Conservation (phyloP, 2,888 invertebrate species). For the Steinernema carpocapsae region DNA sequence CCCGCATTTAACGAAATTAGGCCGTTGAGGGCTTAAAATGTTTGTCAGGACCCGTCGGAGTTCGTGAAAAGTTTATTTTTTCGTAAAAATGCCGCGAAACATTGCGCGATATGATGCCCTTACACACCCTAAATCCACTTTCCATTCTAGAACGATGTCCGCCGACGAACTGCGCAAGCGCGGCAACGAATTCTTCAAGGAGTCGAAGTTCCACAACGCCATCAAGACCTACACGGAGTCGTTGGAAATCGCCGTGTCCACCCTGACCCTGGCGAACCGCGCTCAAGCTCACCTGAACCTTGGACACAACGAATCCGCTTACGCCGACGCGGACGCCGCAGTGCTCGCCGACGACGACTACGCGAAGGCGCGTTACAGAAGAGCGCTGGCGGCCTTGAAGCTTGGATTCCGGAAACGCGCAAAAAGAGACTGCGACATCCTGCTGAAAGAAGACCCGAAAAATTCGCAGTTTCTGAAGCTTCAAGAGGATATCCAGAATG, state of each 20-base stretch:
- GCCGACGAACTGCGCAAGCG: constrained; percentile 17
- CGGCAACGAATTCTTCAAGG: constrained; percentile 25
- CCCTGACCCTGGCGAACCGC: constrained; percentile 25
- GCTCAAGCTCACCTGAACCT: constrained; percentile 35
- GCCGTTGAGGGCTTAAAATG: no score
- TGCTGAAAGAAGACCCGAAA: constrained; percentile 25
- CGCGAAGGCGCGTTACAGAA: constrained; percentile 7
- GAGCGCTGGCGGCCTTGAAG: constrained; percentile 7
- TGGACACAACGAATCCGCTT: constrained; percentile 32
- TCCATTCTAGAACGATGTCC: constrained; percentile 1
- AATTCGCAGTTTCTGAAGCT: constrained; percentile 16
- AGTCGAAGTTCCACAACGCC: constrained; percentile 21
- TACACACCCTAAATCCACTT: no score
- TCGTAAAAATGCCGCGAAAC: no score
- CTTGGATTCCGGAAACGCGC: not conserved
- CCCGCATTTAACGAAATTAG: no score
- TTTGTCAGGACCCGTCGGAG: no score
- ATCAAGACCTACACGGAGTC: constrained; percentile 21
- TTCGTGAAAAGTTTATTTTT: no score
- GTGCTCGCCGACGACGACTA: constrained; percentile 3
- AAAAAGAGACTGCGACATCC: not conserved
- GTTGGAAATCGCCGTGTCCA: not conserved
- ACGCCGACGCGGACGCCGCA: constrained; percentile 20
- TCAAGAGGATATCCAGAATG: not conserved
- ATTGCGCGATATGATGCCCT: no score